Percentiles rank a stretch among this genome's conserved stretches.
Conservation (phyloP, 1,140 invertebrate species). For the Helicoverpa armigera region DNA sequence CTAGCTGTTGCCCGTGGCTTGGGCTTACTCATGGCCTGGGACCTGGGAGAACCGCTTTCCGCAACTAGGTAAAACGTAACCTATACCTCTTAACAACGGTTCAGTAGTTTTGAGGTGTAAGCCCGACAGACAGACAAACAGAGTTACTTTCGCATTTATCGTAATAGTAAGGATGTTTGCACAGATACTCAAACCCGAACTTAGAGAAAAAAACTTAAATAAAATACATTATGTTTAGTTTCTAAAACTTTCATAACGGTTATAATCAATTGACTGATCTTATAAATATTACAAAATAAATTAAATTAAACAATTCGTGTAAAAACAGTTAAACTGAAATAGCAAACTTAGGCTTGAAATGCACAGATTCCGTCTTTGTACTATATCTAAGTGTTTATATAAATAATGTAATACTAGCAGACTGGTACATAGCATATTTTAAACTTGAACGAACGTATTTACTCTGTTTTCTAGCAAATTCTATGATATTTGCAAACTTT, state of each 20-base stretch:
- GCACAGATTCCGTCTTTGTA: constrained; percentile 26
- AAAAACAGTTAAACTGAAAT: constrained; percentile 8
- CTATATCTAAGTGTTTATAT: constrained; percentile 21
- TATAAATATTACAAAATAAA: constrained; percentile 18
- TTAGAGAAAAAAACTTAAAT: constrained; percentile 10
- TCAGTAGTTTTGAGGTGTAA: too few relatives aligned
- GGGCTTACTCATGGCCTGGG: too few relatives aligned
- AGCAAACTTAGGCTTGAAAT: constrained; percentile 29
- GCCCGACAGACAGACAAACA: too few relatives aligned
- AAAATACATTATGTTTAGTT: background rate
- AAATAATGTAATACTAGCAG: constrained; percentile 33
- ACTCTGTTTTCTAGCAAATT: too few relatives aligned
- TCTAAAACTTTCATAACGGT: constrained; percentile 5
- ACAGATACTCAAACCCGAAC: background rate
- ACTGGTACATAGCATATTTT: constrained; percentile 2
- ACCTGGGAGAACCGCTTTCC: too few relatives aligned
- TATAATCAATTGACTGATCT: constrained; percentile 25
- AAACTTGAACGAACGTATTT: too few relatives aligned
- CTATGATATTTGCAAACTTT: too few relatives aligned
- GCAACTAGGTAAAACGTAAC: too few relatives aligned
- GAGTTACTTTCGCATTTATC: background rate
- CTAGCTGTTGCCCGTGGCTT: too few relatives aligned
- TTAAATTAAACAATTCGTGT: background rate
- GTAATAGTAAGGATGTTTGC: background rate
- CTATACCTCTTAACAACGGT: too few relatives aligned